phyloP scores from a whole-genome alignment of 2,113 vertebrate genomes.

The Salvator merianae region DNA sequence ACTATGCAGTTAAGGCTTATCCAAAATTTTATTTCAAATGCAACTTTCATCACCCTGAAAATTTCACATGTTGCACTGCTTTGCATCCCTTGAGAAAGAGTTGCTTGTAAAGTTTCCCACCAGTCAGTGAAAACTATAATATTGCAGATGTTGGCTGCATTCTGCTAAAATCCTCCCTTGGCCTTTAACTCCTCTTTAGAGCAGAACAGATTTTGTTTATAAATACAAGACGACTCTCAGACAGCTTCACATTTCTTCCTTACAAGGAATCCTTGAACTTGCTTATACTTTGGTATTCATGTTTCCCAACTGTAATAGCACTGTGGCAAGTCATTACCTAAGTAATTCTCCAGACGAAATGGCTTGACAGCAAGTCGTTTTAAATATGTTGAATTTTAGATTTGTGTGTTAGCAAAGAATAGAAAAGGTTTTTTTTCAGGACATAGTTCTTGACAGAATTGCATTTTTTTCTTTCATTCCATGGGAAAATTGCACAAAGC shows the following conservation, averaged over 20 bases:
- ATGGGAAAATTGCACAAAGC: background rate
- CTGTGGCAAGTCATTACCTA: background rate
- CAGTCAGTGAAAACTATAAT: constrained; percentile 2
- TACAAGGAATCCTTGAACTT: constrained; percentile 42
- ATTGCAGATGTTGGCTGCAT: background rate
- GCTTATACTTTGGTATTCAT: background rate
- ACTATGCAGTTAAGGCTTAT: background rate
- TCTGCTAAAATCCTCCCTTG: constrained; percentile 16
- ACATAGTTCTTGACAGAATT: background rate
- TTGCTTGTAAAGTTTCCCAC: constrained; percentile 6
- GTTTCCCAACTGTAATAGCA: constrained; percentile 25
- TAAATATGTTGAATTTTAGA: background rate
- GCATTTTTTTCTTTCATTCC: background rate
- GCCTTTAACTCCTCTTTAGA: constrained; percentile 21
- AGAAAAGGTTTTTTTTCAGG: background rate
- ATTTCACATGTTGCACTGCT: background rate
- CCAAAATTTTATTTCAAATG: background rate
- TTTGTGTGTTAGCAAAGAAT: background rate
- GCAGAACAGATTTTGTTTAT: constrained; percentile 37
- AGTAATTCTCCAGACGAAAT: constrained; percentile 15
- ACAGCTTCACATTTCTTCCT: constrained; percentile 43
- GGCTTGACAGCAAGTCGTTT: constrained; percentile 16
- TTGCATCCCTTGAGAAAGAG: constrained; percentile 1
- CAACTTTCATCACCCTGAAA: constrained; percentile 1
- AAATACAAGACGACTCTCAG: constrained; percentile 16